Evolutionary conservation across 2,888 invertebrate species (phyloP).

Genomic region (Eupithecia centaureata): DNA sequence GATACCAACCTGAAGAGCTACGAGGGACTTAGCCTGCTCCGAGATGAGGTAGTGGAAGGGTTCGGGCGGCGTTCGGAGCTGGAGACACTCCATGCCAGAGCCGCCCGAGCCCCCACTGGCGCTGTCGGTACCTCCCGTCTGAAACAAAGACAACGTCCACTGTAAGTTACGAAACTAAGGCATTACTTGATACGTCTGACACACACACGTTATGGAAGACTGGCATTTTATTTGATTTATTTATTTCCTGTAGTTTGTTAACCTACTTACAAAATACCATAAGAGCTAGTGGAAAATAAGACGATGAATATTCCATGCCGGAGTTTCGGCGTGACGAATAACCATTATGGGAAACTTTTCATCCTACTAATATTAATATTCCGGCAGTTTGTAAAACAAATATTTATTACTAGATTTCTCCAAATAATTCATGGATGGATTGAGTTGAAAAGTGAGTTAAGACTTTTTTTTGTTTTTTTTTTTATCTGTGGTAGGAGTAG

Average conservation of each 20-base stretch:
- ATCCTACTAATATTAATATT: neutral
- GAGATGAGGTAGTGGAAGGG: conserved; percentile 92
- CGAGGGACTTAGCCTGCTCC: conserved; percentile 95
- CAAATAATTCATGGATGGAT: neutral
- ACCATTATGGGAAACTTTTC: neutral
- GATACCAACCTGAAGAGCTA: conserved; percentile 87
- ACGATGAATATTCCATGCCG: neutral
- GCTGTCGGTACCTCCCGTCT: conserved; percentile 83
- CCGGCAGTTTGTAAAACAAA: neutral
- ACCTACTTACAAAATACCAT: neutral
- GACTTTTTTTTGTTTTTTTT: no score
- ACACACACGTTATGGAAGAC: neutral
- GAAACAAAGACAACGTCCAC: conserved; percentile 48
- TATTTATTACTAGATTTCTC: neutral
- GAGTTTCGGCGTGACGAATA: no score
- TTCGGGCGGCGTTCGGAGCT: conserved; percentile 87
- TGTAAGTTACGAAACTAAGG: neutral
- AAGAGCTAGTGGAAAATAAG: neutral
- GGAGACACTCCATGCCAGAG: conserved; percentile 92
- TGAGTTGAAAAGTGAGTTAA: neutral
- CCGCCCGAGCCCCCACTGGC: conserved; percentile 84
- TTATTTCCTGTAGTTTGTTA: neutral
- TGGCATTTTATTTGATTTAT: neutral
- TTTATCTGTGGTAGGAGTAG: no score
- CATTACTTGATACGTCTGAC: neutral